These are phyloP conservation scores for Pimpla rufipes DNA, from an alignment of 2,888 invertebrate genomes.

Conservation along the genomic window DNA sequence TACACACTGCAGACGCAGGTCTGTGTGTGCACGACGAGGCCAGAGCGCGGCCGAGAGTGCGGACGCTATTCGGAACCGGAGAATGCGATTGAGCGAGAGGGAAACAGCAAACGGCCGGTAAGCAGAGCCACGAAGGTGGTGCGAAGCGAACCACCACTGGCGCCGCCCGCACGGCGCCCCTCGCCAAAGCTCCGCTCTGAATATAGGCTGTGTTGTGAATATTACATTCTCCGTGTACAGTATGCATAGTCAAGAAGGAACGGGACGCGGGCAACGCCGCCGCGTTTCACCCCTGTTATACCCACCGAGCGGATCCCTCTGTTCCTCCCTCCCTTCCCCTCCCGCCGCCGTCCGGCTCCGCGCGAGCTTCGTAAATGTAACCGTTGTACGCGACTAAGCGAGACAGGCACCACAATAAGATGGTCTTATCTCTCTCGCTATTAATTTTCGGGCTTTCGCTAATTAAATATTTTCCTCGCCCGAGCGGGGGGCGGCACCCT, in stretches of 20 bases:
- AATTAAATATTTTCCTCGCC: conserved; percentile 83
- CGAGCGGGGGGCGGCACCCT: conserved; percentile 54
- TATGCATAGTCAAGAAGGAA: conserved; percentile 73
- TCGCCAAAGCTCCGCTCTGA: conserved; percentile 60
- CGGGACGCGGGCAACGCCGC: conserved; percentile 41
- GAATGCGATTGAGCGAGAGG: conserved; percentile 47
- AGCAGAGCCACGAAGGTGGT: conserved; percentile 65
- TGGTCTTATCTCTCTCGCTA: conserved; percentile 75
- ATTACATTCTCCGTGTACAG: conserved; percentile 83
- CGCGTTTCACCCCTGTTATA: conserved; percentile 51
- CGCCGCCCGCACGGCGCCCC: conserved; percentile 1
- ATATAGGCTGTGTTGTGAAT: conserved; percentile 84
- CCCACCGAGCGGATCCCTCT: conserved; percentile 15
- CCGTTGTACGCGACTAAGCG: conserved; percentile 54
- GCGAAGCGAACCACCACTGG: conserved; percentile 66
- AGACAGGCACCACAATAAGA: conserved; percentile 61
- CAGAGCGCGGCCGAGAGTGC: conserved; percentile 40
- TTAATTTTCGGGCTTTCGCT: conserved; percentile 84
- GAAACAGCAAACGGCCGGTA: conserved; percentile 34
- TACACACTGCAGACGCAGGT: conserved; percentile 5
- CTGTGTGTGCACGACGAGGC: conserved; percentile 28
- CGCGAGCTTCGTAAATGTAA: conserved; percentile 56
- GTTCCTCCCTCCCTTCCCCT: conserved; percentile 51
- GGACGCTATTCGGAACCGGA: conserved; percentile 3
- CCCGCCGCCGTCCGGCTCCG: conserved; percentile 41